These are phyloP conservation scores for Dasypolia templi DNA, from an alignment of 2,888 invertebrate genomes.

Conservation along the genomic window DNA sequence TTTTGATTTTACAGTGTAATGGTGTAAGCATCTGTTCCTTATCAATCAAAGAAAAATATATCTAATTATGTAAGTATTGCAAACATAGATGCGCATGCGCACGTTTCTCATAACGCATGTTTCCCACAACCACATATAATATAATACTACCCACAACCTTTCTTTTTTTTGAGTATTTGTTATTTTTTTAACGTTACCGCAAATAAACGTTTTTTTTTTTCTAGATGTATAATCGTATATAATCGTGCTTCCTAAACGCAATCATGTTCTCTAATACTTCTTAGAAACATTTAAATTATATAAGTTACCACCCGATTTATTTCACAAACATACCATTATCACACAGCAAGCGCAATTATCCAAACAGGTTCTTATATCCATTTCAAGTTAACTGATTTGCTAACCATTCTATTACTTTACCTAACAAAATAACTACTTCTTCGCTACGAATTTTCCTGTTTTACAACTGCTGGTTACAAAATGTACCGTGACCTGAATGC, in stretches of 20 bases:
- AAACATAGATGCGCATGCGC: too few species aligned
- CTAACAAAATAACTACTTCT: conserved; percentile 32
- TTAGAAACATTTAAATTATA: not conserved
- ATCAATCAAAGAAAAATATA: too few species aligned
- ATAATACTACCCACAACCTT: too few species aligned
- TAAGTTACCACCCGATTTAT: not conserved
- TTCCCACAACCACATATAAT: too few species aligned
- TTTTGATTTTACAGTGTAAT: too few species aligned
- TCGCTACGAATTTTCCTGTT: conserved; percentile 57
- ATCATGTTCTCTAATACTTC: not conserved
- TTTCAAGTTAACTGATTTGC: conserved; percentile 16
- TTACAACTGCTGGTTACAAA: conserved; percentile 42
- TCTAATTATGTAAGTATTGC: not conserved
- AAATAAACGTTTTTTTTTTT: too few species aligned
- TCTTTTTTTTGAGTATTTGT: too few species aligned
- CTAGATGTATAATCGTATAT: too few species aligned
- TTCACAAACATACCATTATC: conserved; percentile 1
- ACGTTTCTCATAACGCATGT: too few species aligned
- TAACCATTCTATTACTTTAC: conserved; percentile 31
- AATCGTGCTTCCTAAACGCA: not conserved
- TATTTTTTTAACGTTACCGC: too few species aligned
- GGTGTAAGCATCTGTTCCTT: too few species aligned
- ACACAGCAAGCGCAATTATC: conserved; percentile 5
- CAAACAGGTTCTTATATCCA: conserved; percentile 29
- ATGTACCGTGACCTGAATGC: conserved; percentile 53